Evolutionary conservation across 2,888 invertebrate genomes (phyloP).

Genomic region (Eudemis profundana): DNA sequence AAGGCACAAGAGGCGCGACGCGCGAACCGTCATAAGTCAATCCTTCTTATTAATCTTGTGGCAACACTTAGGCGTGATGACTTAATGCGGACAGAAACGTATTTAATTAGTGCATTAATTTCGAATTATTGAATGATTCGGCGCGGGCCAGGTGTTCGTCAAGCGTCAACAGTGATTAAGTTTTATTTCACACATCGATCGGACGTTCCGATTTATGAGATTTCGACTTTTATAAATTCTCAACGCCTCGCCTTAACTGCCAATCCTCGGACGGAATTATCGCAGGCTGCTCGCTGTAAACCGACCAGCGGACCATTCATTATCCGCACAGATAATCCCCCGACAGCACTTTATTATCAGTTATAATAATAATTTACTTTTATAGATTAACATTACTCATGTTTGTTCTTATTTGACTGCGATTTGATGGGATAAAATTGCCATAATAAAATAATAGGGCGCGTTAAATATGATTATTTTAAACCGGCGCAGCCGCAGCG

Average conservation of each 20-base stretch:
- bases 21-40: slow-evolving; percentile 79
- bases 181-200: slow-evolving; percentile 72
- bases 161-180: slow-evolving; percentile 82
- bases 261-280: slow-evolving; percentile 76
- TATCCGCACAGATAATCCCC: slow-evolving; percentile 80
- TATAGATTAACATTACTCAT: slow-evolving; percentile 82
- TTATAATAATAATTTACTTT: slow-evolving; percentile 84
- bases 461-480: slow-evolving; percentile 67
- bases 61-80: slow-evolving; percentile 75
- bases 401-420: slow-evolving; percentile 83
- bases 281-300: slow-evolving; percentile 72
- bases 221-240: slow-evolving; percentile 81
- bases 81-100: slow-evolving; percentile 78
- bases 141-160: slow-evolving; percentile 78
- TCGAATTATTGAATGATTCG: slow-evolving; percentile 77
- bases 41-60: slow-evolving; percentile 77
- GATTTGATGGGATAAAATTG: slow-evolving; percentile 75
- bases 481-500: slow-evolving; percentile 50
- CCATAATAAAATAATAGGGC: slow-evolving; percentile 75
- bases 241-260: slow-evolving; percentile 78
- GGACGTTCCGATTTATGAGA: slow-evolving; percentile 72
- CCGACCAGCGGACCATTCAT: slow-evolving; percentile 75
- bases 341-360: slow-evolving; percentile 83
- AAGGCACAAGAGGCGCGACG: slow-evolving; percentile 67
- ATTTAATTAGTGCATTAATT: slow-evolving; percentile 83